Evolutionary conservation across 2,888 invertebrate species (phyloP), one percentile per base, ranked within the genome.

Genomic region (Pterostichus madidus): DNA sequence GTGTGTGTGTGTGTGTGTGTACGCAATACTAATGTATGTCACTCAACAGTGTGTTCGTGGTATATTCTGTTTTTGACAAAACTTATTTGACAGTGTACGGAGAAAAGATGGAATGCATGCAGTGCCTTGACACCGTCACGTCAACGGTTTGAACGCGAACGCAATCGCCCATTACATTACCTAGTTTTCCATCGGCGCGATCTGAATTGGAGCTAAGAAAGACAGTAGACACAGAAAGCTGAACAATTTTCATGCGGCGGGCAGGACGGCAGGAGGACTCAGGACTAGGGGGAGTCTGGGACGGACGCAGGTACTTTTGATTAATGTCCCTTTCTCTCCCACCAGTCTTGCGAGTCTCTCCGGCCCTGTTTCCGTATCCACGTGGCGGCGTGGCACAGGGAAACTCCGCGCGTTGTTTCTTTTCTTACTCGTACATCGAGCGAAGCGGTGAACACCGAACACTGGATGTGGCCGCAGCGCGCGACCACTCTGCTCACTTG

Each of bases 301-400:
- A 61, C 61, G 75, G 81, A 81, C 73, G 81, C 44, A 85, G 84
- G 84, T 85, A 85, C 85, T 86, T 86, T 86, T 86, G 86, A 86
- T 86, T 86, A 86, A 86, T 86, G 85, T 86, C 85, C 85, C 86
- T 85, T 83, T 84, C 83, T 82, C 84, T 46, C 53, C 49, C 59
- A 11, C 17, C 85, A 85, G 85, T 85, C 85, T 84, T 85, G 82
- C 84, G 84, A 85, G 85, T 85, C 85, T 84, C 84, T 85, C 84
- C 84, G 83, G 79, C 78, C 84, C 83, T 83, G 84, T 84, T 84
- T 84, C 85, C 84, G 81, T 84, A 84, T 84, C 85, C 83, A 76
- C 15, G 13, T 49, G 83, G 80, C 17, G 61, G 39, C 78, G 49
- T 24, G 24, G 24, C 24, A 24, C 24, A 24, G 24, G 24, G 24